Base-by-base conservation (phyloP, 2,888 invertebrate species). In the Odontocerum albicorne region DNA sequence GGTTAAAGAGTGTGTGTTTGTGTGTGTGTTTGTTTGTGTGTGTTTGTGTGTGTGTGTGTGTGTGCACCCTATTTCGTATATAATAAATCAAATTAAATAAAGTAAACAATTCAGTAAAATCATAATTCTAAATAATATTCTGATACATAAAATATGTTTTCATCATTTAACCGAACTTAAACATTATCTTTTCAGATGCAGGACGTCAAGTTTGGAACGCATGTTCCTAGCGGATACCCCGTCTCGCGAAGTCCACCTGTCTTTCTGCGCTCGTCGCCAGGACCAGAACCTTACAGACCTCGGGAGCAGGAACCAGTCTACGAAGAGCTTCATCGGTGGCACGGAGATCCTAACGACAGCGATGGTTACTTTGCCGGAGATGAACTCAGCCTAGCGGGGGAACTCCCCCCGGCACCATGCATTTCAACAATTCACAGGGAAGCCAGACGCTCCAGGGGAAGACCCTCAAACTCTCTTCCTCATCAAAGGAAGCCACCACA, bases 331-430 rank as follows among this genome's bases (percentile, higher is more conserved):
- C 83, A 82, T 0, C 81, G 81, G 58, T 76, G 83, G 56, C 85
- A 84, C 8, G 78, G 84, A 31, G 78, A 78, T 64, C 75, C 76
- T 27, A 65, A 77, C 17, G 60, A 60, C 38, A 90, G 89, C 66
- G 91, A 90, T 67, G 91, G 91, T 66, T 90, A 91, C 66, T 90
- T 91, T 67, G 90, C 90, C 43, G 91, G 90, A 72, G 91, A 91
- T 67, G 91, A 91, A 67, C 77, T 91, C 10, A 87, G 81, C 60
- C 67, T 82, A 62, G 80, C 76, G 1, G 81, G 80, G 77, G 58
- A 61, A 35, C 54, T 58, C 3, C 61, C 61, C 1, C 60, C 70
- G 22, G 69, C 69, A 2, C 66, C 69, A 2, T 72, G 69, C 64
- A 62, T 61, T 33, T 61, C 61, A 16, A 61, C 58, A 13, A 65